Evolutionary conservation across 1,140 invertebrate species (phyloP).

Genomic region (Rhopalosiphum padi): DNA sequence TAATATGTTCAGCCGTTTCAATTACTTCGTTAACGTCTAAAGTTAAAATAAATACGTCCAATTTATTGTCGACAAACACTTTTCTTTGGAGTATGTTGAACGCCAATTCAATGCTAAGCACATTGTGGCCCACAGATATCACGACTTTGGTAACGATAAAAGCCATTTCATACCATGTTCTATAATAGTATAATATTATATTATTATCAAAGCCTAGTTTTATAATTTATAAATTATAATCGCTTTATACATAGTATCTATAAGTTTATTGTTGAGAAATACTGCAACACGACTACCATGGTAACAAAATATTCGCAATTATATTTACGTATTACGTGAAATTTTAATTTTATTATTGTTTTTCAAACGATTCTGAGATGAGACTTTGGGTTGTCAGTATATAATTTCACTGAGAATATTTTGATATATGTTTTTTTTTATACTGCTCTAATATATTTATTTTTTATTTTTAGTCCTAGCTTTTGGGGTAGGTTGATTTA

Average conservation of each 20-base stretch:
- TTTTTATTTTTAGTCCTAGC: too few species aligned
- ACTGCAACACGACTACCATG: background rate
- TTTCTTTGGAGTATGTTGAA: constrained; percentile 35
- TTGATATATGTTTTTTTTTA: too few species aligned
- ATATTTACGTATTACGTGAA: too few species aligned
- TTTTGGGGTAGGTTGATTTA: too few species aligned
- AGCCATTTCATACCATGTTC: too few species aligned
- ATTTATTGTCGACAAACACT: background rate
- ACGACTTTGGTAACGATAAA: background rate
- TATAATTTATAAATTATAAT: background rate
- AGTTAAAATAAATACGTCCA: constrained; percentile 17
- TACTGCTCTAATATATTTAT: too few species aligned
- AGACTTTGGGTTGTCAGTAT: too few species aligned
- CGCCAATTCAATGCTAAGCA: constrained; percentile 1
- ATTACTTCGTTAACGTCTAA: background rate
- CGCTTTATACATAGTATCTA: background rate
- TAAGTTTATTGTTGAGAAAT: background rate
- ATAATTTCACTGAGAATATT: too few species aligned
- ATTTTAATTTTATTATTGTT: too few species aligned
- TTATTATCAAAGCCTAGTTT: background rate
- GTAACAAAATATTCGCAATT: background rate
- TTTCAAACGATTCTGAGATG: too few species aligned
- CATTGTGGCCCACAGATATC: background rate
- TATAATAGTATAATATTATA: background rate
- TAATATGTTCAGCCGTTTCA: background rate